Conservation (phyloP, 2,113 vertebrate species). For the Sylvietta virens region DNA sequence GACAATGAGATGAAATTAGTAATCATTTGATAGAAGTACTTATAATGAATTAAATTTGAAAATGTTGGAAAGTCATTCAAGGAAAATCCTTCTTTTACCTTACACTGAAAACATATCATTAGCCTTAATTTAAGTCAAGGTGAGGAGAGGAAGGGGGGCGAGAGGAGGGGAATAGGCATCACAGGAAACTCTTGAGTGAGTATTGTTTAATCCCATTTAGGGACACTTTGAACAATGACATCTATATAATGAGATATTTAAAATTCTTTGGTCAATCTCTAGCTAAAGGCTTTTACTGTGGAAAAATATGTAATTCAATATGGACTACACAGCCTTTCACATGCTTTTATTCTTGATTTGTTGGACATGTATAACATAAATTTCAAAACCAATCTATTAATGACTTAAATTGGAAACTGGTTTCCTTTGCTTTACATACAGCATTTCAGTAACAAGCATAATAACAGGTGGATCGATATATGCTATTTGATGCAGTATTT, state of each 20-base stretch:
- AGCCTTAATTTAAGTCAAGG: conserved; percentile 68
- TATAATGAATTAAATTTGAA: conserved; percentile 37
- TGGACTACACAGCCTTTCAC: conserved; percentile 35
- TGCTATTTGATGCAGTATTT: conserved; percentile 43
- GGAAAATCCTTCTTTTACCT: conserved; percentile 56
- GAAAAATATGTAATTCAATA: conserved; percentile 66
- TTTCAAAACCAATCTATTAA: conserved; percentile 75
- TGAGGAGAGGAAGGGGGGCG: background rate
- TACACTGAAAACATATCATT: conserved; percentile 72
- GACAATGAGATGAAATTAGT: conserved; percentile 35
- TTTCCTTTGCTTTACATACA: conserved; percentile 54
- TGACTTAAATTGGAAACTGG: conserved; percentile 69
- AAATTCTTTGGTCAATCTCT: conserved; percentile 74
- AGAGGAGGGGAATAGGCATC: background rate
- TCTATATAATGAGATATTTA: conserved; percentile 73
- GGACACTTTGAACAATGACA: conserved; percentile 76
- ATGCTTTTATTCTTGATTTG: conserved; percentile 80
- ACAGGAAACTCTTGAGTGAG: conserved; percentile 56
- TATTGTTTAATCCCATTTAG: conserved; percentile 76
- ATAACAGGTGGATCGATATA: conserved; percentile 65
- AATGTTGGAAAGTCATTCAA: conserved; percentile 61
- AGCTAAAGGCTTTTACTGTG: conserved; percentile 69
- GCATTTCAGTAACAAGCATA: conserved; percentile 50
- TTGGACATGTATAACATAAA: conserved; percentile 73
- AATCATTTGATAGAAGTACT: conserved; percentile 28